phyloP scores from a whole-genome alignment of 92 coral and sea anemone species.

The Zoanthus gigantus region DNA sequence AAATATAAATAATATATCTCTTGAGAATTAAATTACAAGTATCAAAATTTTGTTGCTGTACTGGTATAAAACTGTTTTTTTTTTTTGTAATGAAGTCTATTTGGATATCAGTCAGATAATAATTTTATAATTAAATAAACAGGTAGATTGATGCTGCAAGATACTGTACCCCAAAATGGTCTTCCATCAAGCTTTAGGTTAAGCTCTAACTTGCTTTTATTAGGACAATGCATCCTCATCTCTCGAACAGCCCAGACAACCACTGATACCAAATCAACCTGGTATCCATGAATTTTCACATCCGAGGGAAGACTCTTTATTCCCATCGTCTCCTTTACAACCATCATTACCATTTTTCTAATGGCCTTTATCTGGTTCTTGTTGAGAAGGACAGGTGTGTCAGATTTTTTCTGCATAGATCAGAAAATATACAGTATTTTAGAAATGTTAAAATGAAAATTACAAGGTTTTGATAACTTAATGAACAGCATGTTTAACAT shows the following conservation, averaged over 20 bases:
- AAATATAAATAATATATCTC: not conserved
- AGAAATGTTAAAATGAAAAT: not conserved
- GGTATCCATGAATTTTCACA: constrained; percentile 51
- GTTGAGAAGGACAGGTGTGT: constrained; percentile 57
- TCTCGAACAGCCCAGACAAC: constrained; percentile 64
- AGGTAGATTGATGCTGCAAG: not conserved
- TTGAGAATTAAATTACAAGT: not conserved
- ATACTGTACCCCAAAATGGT: constrained; percentile 62
- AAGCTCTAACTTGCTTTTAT: constrained; percentile 31
- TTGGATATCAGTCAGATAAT: not conserved
- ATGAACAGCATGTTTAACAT: too few species aligned
- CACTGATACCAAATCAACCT: constrained; percentile 59
- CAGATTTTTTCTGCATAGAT: constrained; percentile 28
- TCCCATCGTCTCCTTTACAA: constrained; percentile 49
- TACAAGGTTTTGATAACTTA: too few species aligned
- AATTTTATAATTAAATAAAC: not conserved
- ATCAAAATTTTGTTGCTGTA: not conserved
- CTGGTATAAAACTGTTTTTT: not conserved
- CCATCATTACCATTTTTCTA: constrained; percentile 53
- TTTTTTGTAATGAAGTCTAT: not conserved
- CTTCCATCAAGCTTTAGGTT: constrained; percentile 68
- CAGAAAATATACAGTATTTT: not conserved
- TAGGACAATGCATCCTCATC: constrained; percentile 49
- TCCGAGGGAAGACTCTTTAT: constrained; percentile 47
- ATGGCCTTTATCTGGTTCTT: constrained; percentile 62